Conservation (phyloP, 30 jellyfish, hydroid and myxozoan genomes). For the Aurelia sp. region DNA sequence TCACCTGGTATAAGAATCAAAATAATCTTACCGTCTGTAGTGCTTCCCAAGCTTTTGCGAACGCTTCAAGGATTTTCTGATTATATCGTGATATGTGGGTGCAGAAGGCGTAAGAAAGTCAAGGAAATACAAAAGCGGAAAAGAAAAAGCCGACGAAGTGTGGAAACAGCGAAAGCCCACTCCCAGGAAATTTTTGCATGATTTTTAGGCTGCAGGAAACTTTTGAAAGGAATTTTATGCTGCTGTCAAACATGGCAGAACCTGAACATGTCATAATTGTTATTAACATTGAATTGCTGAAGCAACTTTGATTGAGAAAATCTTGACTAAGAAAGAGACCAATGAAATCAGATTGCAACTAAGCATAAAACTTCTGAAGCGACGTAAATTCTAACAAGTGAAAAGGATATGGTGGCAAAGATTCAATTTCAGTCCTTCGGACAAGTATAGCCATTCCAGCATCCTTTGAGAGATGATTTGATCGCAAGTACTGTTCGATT, state of each 20-base stretch:
- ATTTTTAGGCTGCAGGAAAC: too few species aligned
- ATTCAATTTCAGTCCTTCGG: slow-evolving; percentile 85
- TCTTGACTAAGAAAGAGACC: neutral
- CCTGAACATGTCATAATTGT: too few species aligned
- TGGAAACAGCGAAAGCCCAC: too few species aligned
- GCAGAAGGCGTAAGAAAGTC: slow-evolving; percentile 48
- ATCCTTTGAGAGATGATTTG: slow-evolving; percentile 69
- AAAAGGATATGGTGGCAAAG: slow-evolving; percentile 92
- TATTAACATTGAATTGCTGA: too few species aligned
- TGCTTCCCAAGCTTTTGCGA: slow-evolving; percentile 39
- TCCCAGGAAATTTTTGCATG: too few species aligned
- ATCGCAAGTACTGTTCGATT: slow-evolving; percentile 69
- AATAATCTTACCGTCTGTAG: slow-evolving; percentile 25
- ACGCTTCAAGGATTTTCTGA: slow-evolving; percentile 33
- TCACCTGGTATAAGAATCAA: too few species aligned
- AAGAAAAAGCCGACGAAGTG: too few species aligned
- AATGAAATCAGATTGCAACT: neutral
- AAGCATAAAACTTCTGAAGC: neutral
- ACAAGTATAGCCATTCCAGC: slow-evolving; percentile 79
- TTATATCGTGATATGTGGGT: slow-evolving; percentile 68
- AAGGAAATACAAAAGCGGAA: slow-evolving; percentile 8
- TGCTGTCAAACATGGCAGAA: too few species aligned
- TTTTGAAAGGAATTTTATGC: too few species aligned
- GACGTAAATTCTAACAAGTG: neutral
- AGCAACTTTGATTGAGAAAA: neutral